Percentiles rank a stretch among this genome's conserved stretches.
Conservation (phyloP, 2,113 vertebrate genomes). For the Heptranchias perlo region DNA sequence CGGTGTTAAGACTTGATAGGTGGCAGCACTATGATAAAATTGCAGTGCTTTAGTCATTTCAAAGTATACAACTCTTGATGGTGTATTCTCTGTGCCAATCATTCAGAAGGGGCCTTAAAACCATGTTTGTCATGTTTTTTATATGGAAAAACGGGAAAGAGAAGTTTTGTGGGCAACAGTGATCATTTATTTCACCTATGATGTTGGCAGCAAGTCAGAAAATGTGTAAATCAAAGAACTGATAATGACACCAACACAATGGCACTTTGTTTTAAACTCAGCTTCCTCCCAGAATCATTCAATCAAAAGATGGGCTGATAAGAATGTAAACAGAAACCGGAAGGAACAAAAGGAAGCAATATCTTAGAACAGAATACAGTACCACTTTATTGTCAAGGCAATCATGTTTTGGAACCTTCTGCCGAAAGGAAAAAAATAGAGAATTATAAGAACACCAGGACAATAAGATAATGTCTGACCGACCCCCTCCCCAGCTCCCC, state of each 20-base stretch:
- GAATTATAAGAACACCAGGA: not conserved
- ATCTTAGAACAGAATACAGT: not conserved
- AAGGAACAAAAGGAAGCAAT: slow-evolving; percentile 26
- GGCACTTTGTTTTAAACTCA: slow-evolving; percentile 24
- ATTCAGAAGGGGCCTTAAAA: not conserved
- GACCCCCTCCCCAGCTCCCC: not conserved
- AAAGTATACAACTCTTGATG: not conserved
- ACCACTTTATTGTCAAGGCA: slow-evolving; percentile 32
- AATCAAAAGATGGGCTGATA: slow-evolving; percentile 9
- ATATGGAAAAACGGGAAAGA: not conserved
- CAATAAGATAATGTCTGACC: not conserved
- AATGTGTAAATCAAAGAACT: not conserved
- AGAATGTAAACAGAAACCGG: slow-evolving; percentile 26
- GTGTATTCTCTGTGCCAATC: not conserved
- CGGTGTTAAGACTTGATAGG: not conserved
- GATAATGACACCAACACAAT: slow-evolving; percentile 29
- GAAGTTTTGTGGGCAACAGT: not conserved
- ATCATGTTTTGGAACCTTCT: not conserved
- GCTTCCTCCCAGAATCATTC: not conserved
- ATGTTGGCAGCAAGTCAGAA: slow-evolving; percentile 14
- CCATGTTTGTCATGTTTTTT: not conserved
- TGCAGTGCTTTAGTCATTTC: not conserved
- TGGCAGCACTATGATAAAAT: not conserved
- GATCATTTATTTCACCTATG: not conserved
- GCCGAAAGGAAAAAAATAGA: not conserved